Evolutionary conservation across 2,113 vertebrate genomes (phyloP), one percentile per base, ranked within the genome.

Genomic region (Myiopsitta monachus): DNA sequence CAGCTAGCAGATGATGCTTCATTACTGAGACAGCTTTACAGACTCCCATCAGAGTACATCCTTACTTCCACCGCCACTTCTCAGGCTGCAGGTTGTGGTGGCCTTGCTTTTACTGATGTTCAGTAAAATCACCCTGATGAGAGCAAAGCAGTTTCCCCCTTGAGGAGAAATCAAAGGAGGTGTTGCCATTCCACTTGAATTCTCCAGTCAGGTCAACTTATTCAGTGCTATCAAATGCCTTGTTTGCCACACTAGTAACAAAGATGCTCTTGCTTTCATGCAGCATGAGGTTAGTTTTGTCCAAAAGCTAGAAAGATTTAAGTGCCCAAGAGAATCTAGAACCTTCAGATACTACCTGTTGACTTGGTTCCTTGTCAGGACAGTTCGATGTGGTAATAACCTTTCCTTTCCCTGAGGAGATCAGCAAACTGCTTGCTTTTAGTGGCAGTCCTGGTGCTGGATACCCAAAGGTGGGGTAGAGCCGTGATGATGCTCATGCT

Each of bases 11-110:
- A 7, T 13, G 7, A 2, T 15, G 21, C 33, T 75, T 70, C 44
- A 3, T 47, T 52, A 39, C 79, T 9, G 51, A 46, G 47, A 18
- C 44, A 74, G 24, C 22, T 70, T 59, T 7, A 4, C 49, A 28
- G 31, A 7, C 44, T 86, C 17, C 52, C 19, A 7, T 4, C 4
- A 0, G 23, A 49, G 28, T 44, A 4, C 0, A 0, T 41, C 68
- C 57, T 76, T n/a, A n/a, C 43, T 88, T 76, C 72, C 15, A n/a
- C 36, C 26, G 18, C 31, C 11, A 5, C 63, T 72, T 83, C 38
- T n/a, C 36, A 36, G 33, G 18, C 10, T 70, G 30, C 69, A 78
- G 52, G 52, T 19, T 38, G 12, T 54, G 59, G 26, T 57, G 23
- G 19, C 6, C 8, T 30, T 61, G 59, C 54, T 74, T 43, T 89